Percentiles rank a stretch among this genome's conserved stretches.
Conservation (phyloP, 1,140 invertebrate genomes). For the Drosophila virilis region DNA sequence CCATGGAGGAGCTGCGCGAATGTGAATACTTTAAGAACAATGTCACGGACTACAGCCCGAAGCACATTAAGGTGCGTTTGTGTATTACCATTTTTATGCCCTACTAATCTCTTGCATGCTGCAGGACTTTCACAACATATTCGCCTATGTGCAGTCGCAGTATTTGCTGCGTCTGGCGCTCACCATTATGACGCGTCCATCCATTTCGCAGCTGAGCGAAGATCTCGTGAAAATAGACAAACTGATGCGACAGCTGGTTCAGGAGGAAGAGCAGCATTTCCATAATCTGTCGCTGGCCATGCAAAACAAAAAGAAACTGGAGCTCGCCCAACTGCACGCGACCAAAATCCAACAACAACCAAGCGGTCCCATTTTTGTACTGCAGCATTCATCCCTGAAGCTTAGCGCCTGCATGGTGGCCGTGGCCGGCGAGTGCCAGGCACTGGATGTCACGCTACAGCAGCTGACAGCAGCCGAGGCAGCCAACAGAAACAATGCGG, state of each 20-base stretch:
- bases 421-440: conserved; percentile 79
- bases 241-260: conserved; percentile 71
- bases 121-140: conserved; percentile 83
- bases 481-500: conserved; percentile 68
- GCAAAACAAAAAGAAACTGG: conserved; percentile 73
- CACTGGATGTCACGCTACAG: conserved; percentile 74
- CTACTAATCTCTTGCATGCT: background rate
- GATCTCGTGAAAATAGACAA: conserved; percentile 74
- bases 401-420: conserved; percentile 81
- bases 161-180: conserved; percentile 76
- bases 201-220: conserved; percentile 67
- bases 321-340: conserved; percentile 66
- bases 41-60: conserved; percentile 81
- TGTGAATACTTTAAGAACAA: conserved; percentile 84
- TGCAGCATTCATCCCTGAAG: conserved; percentile 80
- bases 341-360: conserved; percentile 55
- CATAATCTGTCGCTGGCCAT: conserved; percentile 69
- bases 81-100: background rate
- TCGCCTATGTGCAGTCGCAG: conserved; percentile 83
- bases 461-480: conserved; percentile 69
- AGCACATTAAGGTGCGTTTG: conserved; percentile 75
- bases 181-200: conserved; percentile 73
- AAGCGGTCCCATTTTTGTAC: conserved; percentile 68
- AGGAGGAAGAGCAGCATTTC: conserved; percentile 81
- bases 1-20: conserved; percentile 81